Base-by-base conservation (phyloP, 2,888 invertebrate species). In the Geophilus truncorum region DNA sequence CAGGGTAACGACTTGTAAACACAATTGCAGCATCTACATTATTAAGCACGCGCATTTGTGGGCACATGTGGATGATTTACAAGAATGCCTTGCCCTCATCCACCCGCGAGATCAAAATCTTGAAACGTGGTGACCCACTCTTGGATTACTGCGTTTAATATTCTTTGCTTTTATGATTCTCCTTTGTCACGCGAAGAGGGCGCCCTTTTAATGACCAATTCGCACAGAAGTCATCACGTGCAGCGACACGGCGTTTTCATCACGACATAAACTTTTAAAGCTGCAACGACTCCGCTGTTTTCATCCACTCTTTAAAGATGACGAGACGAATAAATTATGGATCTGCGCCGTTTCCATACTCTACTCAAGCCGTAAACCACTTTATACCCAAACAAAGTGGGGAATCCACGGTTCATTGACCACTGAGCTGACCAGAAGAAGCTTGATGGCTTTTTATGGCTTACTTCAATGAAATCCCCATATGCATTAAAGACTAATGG, bases 61-160 rank as follows among this genome's bases (percentile, higher is more conserved):
- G 25, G 25, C 25, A 28, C 70, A 25, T 25, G 70, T 10, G 28
- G 1, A 12, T 70, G 70, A 70, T 70, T 70, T 70, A 70, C 70
- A 70, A 25, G 70, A 70, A 70, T 28, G 70, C 12, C 28, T 70
- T 70, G 70, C 70, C 70, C 70, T 70, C 28, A 28, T 28, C 15
- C 70, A 28, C 28, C 28, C 70, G 70, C 25, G 70, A 70, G 70
- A 70, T 70, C 70, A 70, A 70, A 70, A 51, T 51, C 28, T 28
- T 70, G 70, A 28, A 70, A 70, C 23, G 28, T 70, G 70, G 70
- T 70, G 70, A 70, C 70, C 70, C 25, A 51, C 51, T 51, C 51
- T 51, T 51, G 70, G 70, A 70, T 28, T 70, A 70, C 70, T 15
- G 70, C 25, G 70, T 70, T 70, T 70, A 70, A 70, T 70, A 70